Evolutionary conservation across 2,113 vertebrate genomes (phyloP).

Genomic region (Myrmecobius fasciatus): DNA sequence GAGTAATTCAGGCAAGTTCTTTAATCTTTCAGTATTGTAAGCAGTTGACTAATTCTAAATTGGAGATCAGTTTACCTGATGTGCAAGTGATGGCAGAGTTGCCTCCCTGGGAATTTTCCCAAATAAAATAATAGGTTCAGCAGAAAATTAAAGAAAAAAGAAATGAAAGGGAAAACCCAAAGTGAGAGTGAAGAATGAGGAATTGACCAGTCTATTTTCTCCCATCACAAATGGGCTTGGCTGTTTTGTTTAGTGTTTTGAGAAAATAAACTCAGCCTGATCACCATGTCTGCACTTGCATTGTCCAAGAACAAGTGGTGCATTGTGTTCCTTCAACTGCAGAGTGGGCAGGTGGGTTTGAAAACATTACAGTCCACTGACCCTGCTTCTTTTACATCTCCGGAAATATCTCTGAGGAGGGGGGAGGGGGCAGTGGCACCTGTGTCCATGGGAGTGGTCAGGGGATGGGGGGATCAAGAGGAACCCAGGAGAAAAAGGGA

Average conservation of each 20-base stretch:
- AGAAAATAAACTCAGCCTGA: background rate
- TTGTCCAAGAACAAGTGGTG: background rate
- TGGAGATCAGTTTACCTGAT: background rate
- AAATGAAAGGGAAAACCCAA: background rate
- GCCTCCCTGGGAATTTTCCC: background rate
- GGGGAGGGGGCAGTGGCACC: background rate
- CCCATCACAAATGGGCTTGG: background rate
- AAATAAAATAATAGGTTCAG: background rate
- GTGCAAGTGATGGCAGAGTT: background rate
- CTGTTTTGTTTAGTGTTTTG: background rate
- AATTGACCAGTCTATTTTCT: background rate
- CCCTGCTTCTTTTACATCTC: conserved; percentile 25
- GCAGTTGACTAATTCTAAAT: background rate
- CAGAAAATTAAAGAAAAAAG: background rate
- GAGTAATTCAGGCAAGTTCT: background rate
- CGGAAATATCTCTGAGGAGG: conserved; percentile 51
- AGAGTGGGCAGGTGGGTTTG: conserved; percentile 68
- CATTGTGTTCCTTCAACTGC: background rate
- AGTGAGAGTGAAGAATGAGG: background rate
- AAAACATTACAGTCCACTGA: conserved; percentile 40
- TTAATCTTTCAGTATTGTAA: background rate
- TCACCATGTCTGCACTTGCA: background rate
- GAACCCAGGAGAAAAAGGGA: background rate
- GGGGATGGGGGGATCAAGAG: accelerated
- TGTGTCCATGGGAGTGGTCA: background rate